Base-by-base conservation (phyloP, 1,140 invertebrate species). In the Drosophila sturtevanti region DNA sequence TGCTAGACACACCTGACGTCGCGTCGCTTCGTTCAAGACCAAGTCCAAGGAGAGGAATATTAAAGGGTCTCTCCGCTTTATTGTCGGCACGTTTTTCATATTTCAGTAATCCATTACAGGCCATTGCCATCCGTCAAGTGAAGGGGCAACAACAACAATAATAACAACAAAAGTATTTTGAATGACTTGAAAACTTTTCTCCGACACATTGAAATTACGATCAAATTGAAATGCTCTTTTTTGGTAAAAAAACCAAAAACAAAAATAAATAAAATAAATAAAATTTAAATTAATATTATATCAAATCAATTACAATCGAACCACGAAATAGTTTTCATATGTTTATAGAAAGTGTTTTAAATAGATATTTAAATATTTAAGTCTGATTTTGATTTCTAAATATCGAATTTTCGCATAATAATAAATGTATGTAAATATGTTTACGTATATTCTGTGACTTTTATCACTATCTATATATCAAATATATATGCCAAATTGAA, bases 91-190 rank as follows among this genome's bases (percentile, higher is more conserved):
- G 63, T 81, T 71, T 71, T 37, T 63, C 67, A 72, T 65, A 81
- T 74, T 77, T 77, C 16, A 56, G 54, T 61, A 66, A 81, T 77
- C 81, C 77, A 86, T 71, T 81, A 66, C 55, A 55, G 56, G 63
- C 35, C 55, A 18, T 68, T 55, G 61, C 63, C 78, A 68, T 72
- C 64, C 51, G 63, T 80, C 67, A 79, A 38, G 27, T 18, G 59
- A 51, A 37, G 34, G n/a, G 21, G 34, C 4, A 35, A 11, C 7
- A 11, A 11, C 7, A 11, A 31, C 41, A 44, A 4, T 9, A 48
- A 21, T 18, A 56, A 51, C 34, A 74, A 60, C 38, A 48, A 63
- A 67, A 75, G 38, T 75, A 55, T 52, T 48, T 27, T 37, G 27
- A 27, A 41, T 76, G 59, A 54, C 52, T 65, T 76, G 68, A 37